These are phyloP conservation scores for Prochilodus magdalenae DNA, from an alignment of 2,113 vertebrate genomes.

Conservation along the genomic window DNA sequence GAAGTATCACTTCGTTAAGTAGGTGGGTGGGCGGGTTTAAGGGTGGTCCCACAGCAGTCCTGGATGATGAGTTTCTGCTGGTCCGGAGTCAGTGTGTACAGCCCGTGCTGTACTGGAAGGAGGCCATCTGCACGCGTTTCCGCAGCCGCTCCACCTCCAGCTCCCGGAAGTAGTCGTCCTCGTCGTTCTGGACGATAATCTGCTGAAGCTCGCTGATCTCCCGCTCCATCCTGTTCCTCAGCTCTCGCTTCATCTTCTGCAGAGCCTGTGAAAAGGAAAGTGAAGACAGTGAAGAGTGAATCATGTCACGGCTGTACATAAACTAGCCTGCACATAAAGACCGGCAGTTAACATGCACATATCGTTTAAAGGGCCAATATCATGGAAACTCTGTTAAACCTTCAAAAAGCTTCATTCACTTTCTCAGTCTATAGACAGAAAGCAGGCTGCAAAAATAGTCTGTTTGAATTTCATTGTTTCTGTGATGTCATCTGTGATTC, in stretches of 20 bases:
- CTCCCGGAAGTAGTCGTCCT: conserved; percentile 86
- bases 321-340: too few relatives aligned
- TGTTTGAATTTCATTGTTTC: too few relatives aligned
- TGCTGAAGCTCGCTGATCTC: conserved; percentile 89
- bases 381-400: too few relatives aligned
- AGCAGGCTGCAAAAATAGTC: too few relatives aligned
- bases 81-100: conserved; percentile 64
- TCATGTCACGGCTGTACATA: background rate
- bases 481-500: too few relatives aligned
- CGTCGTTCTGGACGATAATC: conserved; percentile 84
- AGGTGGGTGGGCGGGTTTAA: background rate
- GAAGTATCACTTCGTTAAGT: background rate
- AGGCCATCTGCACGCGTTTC: conserved; percentile 84
- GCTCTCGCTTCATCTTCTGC: conserved; percentile 86
- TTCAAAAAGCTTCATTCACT: too few relatives aligned
- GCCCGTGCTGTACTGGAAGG: conserved; percentile 86
- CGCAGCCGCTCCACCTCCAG: conserved; percentile 87
- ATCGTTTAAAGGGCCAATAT: too few relatives aligned
- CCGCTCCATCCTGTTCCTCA: conserved; percentile 89
- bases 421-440: too few relatives aligned
- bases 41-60: background rate
- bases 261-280: conserved; percentile 75
- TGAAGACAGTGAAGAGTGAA: too few relatives aligned
- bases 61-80: background rate
- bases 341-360: too few relatives aligned